phyloP scores from a whole-genome alignment of 2,888 invertebrate genomes.

The Crossocerus cetratus region DNA sequence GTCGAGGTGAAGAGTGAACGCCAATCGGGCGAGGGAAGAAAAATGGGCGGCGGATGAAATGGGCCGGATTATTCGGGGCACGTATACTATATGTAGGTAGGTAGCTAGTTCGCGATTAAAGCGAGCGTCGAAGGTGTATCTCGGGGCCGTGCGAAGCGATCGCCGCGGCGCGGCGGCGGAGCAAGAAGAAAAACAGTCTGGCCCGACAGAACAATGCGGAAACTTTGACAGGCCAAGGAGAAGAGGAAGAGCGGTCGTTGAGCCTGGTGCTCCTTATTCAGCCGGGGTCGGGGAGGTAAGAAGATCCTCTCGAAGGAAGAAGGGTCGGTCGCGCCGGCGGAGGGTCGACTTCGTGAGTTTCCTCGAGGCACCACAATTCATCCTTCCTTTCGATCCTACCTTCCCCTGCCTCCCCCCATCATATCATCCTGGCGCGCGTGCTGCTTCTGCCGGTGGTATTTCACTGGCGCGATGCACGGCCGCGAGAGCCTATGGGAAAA shows the following conservation, averaged over 20 bases:
- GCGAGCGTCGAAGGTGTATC: background rate
- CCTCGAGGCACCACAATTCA: constrained; percentile 46
- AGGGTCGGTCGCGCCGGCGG: background rate
- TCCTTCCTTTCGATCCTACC: constrained; percentile 10
- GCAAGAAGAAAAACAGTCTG: constrained; percentile 23
- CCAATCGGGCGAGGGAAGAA: background rate
- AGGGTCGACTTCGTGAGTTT: constrained; percentile 27
- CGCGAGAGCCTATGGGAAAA: constrained; percentile 7
- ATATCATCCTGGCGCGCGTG: constrained; percentile 14
- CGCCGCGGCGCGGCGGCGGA: background rate
- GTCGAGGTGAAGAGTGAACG: no score
- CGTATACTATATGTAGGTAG: constrained; percentile 9
- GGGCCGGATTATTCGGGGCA: constrained; percentile 37
- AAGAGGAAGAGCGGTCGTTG: constrained; percentile 4
- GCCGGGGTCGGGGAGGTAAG: constrained; percentile 1
- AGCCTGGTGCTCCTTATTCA: constrained; percentile 20
- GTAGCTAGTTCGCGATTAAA: background rate
- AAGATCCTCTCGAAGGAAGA: constrained; percentile 18
- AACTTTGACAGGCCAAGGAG: constrained; percentile 38
- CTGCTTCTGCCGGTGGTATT: no score
- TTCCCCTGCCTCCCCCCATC: no score
- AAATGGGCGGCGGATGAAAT: constrained; percentile 9
- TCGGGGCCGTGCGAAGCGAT: background rate
- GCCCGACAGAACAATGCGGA: constrained; percentile 47
- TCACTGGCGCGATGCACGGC: constrained; percentile 23